phyloP scores from a whole-genome alignment of 1,140 invertebrate species.

The Ptiloglossa arizonensis region DNA sequence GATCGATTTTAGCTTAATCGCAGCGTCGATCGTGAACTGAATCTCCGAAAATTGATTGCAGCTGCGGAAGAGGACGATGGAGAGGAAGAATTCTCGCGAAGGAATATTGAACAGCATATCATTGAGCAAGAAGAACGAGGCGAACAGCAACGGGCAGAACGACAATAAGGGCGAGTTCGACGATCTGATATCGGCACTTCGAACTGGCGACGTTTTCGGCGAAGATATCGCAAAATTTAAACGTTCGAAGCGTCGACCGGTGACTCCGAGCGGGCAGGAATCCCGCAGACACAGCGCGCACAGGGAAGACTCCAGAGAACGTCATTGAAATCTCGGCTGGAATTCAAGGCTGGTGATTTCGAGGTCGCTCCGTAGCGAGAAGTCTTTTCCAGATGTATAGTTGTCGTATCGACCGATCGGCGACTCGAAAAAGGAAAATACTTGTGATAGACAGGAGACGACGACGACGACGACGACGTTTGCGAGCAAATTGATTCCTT shows the following conservation, averaged over 20 bases:
- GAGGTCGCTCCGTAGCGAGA: background rate
- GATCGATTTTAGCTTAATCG: too few species aligned
- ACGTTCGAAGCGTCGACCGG: constrained; percentile 86
- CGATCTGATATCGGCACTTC: constrained; percentile 96
- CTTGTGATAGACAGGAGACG: background rate
- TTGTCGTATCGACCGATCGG: background rate
- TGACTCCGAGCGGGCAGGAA: constrained; percentile 84
- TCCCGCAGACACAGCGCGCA: constrained; percentile 84
- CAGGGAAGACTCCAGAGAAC: constrained; percentile 88
- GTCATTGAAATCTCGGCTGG: constrained; percentile 71
- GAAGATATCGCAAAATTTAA: constrained; percentile 98
- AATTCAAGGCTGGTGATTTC: background rate
- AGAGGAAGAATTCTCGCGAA: constrained; percentile 90
- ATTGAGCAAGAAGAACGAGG: constrained; percentile 81
- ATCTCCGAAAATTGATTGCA: constrained; percentile 65
- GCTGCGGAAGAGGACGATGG: constrained; percentile 93
- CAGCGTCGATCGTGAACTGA: background rate
- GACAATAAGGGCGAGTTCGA: constrained; percentile 96
- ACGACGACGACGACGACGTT: background rate
- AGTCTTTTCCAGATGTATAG: background rate
- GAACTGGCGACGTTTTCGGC: constrained; percentile 98
- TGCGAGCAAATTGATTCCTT: background rate
- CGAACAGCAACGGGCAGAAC: constrained; percentile 82
- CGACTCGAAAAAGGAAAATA: background rate
- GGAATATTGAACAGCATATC: constrained; percentile 84